Evolutionary conservation across 2,888 invertebrate species (phyloP).

Genomic region (Drosophila dives): DNA sequence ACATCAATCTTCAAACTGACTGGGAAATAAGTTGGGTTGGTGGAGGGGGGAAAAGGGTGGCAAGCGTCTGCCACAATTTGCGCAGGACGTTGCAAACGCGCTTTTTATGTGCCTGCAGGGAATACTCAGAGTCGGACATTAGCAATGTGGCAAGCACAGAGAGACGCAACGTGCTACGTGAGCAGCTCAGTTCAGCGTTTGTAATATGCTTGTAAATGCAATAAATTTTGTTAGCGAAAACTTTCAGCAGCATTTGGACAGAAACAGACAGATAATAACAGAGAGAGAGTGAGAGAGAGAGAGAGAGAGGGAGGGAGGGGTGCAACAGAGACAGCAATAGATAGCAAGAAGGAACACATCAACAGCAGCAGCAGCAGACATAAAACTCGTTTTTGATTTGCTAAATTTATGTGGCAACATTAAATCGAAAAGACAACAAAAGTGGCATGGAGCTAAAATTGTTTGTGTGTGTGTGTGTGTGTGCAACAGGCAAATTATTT

Average conservation of each 20-base stretch:
- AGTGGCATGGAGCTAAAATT: background rate
- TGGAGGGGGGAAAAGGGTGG: background rate
- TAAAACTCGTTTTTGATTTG: slow-evolving; percentile 79
- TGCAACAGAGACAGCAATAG: slow-evolving; percentile 42
- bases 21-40: slow-evolving; percentile 12
- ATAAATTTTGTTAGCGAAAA: slow-evolving; percentile 67
- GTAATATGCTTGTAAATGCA: slow-evolving; percentile 79
- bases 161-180: slow-evolving; percentile 38
- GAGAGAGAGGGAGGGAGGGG: slow-evolving; percentile 3
- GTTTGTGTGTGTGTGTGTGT: background rate
- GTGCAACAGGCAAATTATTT: slow-evolving; percentile 4
- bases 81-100: slow-evolving; percentile 72
- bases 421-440: slow-evolving; percentile 53
- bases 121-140: slow-evolving; percentile 44
- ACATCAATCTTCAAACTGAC: slow-evolving; percentile 72
- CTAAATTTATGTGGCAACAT: slow-evolving; percentile 76
- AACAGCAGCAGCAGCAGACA: slow-evolving; percentile 26
- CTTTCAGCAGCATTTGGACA: slow-evolving; percentile 43
- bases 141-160: slow-evolving; percentile 16
- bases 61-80: slow-evolving; percentile 73
- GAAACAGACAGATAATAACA: slow-evolving; percentile 12
- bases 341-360: slow-evolving; percentile 16
- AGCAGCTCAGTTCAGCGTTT: slow-evolving; percentile 47
- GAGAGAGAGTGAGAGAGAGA: background rate
- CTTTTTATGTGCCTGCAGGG: slow-evolving; percentile 75